These are phyloP conservation scores for Rhinatrema bivittatum DNA, from an alignment of 2,797 vertebrate genomes.

Conservation along the genomic window DNA sequence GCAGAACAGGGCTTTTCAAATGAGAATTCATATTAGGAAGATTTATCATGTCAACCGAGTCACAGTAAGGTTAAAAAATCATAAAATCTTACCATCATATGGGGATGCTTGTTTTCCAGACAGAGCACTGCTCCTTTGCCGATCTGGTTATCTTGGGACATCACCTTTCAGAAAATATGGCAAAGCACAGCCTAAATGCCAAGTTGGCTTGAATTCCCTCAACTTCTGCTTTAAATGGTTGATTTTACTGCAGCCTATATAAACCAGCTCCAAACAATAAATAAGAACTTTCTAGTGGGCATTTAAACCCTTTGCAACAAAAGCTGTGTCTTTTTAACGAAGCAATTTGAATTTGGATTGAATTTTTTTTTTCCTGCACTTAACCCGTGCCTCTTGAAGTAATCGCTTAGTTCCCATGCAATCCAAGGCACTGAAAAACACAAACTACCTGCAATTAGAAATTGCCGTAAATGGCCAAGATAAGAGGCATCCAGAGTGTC, in stretches of 20 bases:
- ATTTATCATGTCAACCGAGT: no score
- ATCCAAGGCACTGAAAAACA: constrained; percentile 78
- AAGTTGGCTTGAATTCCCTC: constrained; percentile 44
- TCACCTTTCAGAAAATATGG: constrained; percentile 62
- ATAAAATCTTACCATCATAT: constrained; percentile 86
- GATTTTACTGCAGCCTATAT: constrained; percentile 62
- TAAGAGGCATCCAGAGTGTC: constrained; percentile 91
- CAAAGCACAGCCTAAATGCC: constrained; percentile 20
- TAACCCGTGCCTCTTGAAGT: constrained; percentile 79
- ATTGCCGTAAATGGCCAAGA: constrained; percentile 86
- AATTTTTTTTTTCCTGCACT: constrained; percentile 74
- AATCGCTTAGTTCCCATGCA: constrained; percentile 79
- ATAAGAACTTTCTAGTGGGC: constrained; percentile 74
- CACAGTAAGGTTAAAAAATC: no score
- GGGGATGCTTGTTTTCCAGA: constrained; percentile 66
- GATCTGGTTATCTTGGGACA: constrained; percentile 53
- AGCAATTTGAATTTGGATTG: constrained; percentile 91
- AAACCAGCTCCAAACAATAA: constrained; percentile 79
- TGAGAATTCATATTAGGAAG: no score
- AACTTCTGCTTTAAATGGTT: constrained; percentile 32
- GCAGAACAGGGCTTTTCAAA: no score
- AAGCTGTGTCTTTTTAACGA: constrained; percentile 85
- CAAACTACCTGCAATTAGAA: constrained; percentile 98
- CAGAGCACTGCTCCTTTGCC: constrained; percentile 68
- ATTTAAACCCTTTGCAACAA: constrained; percentile 80